phyloP scores from a whole-genome alignment of 2,113 vertebrate genomes.

The Pipa parva region DNA sequence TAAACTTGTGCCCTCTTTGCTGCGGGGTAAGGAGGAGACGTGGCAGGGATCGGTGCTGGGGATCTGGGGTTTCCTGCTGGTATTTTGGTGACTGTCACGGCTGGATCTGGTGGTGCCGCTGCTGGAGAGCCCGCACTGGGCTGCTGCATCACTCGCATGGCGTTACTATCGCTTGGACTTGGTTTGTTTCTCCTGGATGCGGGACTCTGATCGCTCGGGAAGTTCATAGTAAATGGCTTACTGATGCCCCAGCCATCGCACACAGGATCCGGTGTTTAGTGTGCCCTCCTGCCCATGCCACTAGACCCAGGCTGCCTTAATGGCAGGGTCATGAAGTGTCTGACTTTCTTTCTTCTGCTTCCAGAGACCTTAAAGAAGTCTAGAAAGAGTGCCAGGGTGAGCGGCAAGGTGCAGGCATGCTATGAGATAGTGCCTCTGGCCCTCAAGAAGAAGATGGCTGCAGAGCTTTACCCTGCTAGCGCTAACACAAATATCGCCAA shows the following conservation, averaged over 20 bases:
- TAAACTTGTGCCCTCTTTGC: not conserved
- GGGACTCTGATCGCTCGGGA: not conserved
- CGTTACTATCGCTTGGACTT: not conserved
- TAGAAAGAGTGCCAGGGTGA: constrained; percentile 67
- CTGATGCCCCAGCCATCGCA: constrained; percentile 2
- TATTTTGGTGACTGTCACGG: too few species aligned
- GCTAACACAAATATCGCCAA: constrained; percentile 67
- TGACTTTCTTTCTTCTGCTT: constrained; percentile 84
- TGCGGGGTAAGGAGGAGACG: constrained; percentile 5
- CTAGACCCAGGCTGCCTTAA: constrained; percentile 78
- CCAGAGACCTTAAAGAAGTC: constrained; percentile 88
- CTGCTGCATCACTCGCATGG: not conserved
- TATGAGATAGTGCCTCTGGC: constrained; percentile 74
- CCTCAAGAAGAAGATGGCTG: constrained; percentile 85
- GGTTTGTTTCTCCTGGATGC: not conserved
- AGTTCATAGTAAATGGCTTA: not conserved
- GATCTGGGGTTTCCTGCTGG: not conserved
- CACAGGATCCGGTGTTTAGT: not conserved
- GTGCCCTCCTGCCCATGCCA: constrained; percentile 69
- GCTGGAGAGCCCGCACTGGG: not conserved
- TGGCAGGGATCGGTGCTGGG: not conserved
- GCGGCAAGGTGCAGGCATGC: constrained; percentile 67
- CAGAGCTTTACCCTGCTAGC: constrained; percentile 80
- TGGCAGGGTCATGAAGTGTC: constrained; percentile 90
- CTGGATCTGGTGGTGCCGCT: too few species aligned